These are phyloP conservation scores for Baccha elongata DNA, from an alignment of 2,888 invertebrate genomes.

Conservation along the genomic window DNA sequence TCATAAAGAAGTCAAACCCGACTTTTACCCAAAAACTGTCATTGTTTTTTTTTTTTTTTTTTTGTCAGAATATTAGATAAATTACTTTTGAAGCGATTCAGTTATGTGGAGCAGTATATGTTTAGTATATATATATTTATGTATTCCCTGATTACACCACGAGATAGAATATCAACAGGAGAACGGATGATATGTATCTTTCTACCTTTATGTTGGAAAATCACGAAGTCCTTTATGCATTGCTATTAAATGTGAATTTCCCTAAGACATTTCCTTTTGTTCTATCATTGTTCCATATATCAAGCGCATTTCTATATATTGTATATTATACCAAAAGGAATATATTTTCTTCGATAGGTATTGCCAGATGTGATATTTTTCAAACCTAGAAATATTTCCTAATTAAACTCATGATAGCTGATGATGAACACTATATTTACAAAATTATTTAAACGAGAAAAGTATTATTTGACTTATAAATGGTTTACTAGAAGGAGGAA, in stretches of 20 bases:
- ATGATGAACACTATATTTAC: too few relatives aligned
- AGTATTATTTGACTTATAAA: too few relatives aligned
- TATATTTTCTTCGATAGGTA: background rate
- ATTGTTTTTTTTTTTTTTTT: conserved; percentile 9
- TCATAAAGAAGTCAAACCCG: conserved; percentile 4
- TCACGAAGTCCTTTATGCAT: conserved; percentile 51
- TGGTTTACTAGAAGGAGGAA: too few relatives aligned
- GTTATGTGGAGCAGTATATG: background rate
- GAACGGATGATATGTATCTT: background rate
- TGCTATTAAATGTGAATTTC: conserved; percentile 60
- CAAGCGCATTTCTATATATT: conserved; percentile 6
- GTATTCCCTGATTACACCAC: conserved; percentile 8
- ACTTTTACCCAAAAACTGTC: background rate
- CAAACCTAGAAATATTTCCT: too few relatives aligned
- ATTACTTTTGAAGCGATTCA: conserved; percentile 17
- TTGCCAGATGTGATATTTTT: background rate
- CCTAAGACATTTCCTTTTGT: conserved; percentile 60
- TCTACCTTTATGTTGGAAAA: background rate
- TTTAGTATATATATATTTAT: too few relatives aligned
- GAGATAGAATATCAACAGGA: background rate
- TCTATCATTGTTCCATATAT: conserved; percentile 40
- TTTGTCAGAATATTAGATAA: conserved; percentile 13
- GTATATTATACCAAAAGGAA: background rate
- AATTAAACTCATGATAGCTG: too few relatives aligned
- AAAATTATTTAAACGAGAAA: too few relatives aligned